Conservation (phyloP, 2,888 invertebrate genomes). For the Tillus elongatus region DNA sequence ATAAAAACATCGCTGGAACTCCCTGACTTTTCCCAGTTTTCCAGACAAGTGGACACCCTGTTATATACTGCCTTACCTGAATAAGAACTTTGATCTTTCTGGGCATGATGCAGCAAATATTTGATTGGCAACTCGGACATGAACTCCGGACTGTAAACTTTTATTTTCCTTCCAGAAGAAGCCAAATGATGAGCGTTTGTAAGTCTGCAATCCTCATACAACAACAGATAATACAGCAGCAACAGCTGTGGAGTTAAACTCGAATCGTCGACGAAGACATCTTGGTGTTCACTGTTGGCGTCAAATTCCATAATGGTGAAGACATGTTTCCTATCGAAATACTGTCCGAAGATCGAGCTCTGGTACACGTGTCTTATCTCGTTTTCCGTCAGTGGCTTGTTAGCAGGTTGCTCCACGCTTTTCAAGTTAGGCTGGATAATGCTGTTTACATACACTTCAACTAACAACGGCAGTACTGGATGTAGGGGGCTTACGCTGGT, state of each 20-base stretch:
- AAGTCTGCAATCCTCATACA: conserved; percentile 86
- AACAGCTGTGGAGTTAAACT: conserved; percentile 80
- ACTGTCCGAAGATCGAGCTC: conserved; percentile 65
- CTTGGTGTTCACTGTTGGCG: conserved; percentile 38
- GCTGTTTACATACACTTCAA: conserved; percentile 92
- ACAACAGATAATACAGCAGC: conserved; percentile 80
- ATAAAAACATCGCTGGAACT: no score
- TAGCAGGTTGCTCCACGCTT: conserved; percentile 64
- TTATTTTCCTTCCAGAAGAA: conserved; percentile 62
- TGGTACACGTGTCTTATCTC: conserved; percentile 80
- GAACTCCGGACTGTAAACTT: conserved; percentile 79
- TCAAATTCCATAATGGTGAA: conserved; percentile 50
- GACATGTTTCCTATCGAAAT: conserved; percentile 53
- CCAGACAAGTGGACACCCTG: background rate
- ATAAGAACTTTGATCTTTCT: conserved; percentile 83
- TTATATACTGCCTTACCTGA: conserved; percentile 45
- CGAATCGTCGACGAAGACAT: conserved; percentile 51
- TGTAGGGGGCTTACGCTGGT: conserved; percentile 84
- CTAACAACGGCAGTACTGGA: conserved; percentile 82
- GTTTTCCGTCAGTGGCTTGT: conserved; percentile 83
- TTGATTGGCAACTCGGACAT: conserved; percentile 87
- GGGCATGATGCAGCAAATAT: conserved; percentile 85
- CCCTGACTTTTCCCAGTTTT: no score
- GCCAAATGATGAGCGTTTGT: conserved; percentile 59
- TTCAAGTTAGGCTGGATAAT: conserved; percentile 64